Conservation (phyloP, 1,140 invertebrate species). For the Luehdorfia chinensis region DNA sequence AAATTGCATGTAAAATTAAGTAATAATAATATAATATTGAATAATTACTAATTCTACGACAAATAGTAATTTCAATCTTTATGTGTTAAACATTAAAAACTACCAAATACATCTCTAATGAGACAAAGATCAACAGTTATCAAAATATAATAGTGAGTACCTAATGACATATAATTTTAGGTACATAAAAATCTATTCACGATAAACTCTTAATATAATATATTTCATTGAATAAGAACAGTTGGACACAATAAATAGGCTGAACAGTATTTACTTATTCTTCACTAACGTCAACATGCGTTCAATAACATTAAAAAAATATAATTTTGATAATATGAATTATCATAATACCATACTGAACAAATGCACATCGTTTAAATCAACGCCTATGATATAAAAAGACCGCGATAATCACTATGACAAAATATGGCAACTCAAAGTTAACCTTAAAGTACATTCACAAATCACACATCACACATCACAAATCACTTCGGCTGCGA, state of each 20-base stretch:
- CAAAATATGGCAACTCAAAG: slow-evolving; percentile 53
- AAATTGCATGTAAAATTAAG: neutral
- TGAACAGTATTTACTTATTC: no score
- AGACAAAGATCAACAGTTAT: slow-evolving; percentile 39
- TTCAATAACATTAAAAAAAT: slow-evolving; percentile 49
- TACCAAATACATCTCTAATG: slow-evolving; percentile 20
- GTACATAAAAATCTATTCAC: slow-evolving; percentile 29
- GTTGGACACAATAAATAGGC: slow-evolving; percentile 42
- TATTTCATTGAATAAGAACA: slow-evolving; percentile 18
- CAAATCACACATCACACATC: slow-evolving; percentile 52
- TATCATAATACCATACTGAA: slow-evolving; percentile 42
- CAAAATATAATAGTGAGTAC: slow-evolving; percentile 44
- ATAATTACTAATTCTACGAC: neutral
- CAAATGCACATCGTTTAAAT: slow-evolving; percentile 60
- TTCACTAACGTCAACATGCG: slow-evolving; percentile 31
- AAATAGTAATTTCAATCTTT: slow-evolving; percentile 1
- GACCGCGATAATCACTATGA: slow-evolving; percentile 35
- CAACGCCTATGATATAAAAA: slow-evolving; percentile 26
- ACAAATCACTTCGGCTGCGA: slow-evolving; percentile 33
- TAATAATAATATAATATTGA: neutral
- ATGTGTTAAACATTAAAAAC: slow-evolving; percentile 1
- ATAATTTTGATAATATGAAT: slow-evolving; percentile 41
- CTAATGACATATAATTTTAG: slow-evolving; percentile 21
- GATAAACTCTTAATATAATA: slow-evolving; percentile 26
- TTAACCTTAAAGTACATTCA: slow-evolving; percentile 31